phyloP scores from a whole-genome alignment of 2,113 vertebrate species.

The Nanorana parkeri region DNA sequence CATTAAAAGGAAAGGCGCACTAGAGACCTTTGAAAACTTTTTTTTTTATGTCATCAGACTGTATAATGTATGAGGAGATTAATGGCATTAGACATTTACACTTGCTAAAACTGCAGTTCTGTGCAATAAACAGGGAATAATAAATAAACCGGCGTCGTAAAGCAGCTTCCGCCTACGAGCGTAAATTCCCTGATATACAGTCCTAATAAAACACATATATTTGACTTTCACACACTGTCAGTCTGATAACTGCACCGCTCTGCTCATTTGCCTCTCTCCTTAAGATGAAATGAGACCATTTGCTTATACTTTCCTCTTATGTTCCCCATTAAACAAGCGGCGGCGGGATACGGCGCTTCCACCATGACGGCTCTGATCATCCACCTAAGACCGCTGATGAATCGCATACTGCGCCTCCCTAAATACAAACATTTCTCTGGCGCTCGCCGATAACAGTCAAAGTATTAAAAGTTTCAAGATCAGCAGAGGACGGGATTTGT shows the following conservation, averaged over 20 bases:
- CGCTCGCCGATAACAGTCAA: no score
- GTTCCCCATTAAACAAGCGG: no score
- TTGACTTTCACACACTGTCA: constrained; percentile 37
- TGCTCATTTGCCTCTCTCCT: not conserved
- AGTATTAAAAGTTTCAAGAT: no score
- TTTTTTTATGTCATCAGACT: constrained; percentile 3
- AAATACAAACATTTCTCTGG: no score
- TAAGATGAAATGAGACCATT: not conserved
- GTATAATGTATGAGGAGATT: constrained; percentile 19
- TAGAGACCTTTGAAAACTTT: not conserved
- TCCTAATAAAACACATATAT: constrained; percentile 33
- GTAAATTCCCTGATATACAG: constrained; percentile 33
- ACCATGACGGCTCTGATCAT: no score
- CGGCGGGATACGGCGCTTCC: no score
- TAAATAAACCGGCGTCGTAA: constrained; percentile 31
- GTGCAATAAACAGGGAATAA: constrained; percentile 33
- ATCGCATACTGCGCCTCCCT: not conserved
- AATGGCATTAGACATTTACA: constrained; percentile 25
- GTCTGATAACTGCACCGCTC: not conserved
- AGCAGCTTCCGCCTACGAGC: not conserved
- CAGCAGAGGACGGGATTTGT: no score
- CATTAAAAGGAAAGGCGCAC: not conserved
- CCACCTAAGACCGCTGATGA: not conserved
- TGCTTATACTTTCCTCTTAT: no score
- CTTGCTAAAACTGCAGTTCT: constrained; percentile 29